Percentiles rank a stretch among this genome's conserved stretches.
Conservation (phyloP, 2,113 vertebrate genomes). For the Microtus richardsoni region DNA sequence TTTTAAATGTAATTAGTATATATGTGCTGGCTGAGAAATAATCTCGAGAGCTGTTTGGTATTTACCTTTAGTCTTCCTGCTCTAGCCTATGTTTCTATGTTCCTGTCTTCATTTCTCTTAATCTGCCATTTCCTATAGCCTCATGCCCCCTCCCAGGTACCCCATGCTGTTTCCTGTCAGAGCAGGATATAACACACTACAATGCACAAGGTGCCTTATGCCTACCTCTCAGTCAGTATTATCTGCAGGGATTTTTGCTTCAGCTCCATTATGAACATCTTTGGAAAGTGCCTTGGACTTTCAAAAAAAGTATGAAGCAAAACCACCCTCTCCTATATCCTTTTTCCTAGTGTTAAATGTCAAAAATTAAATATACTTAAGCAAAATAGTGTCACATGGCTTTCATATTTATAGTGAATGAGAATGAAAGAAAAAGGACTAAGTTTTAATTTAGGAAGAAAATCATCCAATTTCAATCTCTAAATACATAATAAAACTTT, state of each 20-base stretch:
- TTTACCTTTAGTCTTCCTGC: no score
- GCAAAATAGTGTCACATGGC: not conserved
- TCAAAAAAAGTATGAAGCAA: not conserved
- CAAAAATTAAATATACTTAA: constrained; percentile 33
- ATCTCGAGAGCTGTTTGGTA: no score
- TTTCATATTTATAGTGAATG: not conserved
- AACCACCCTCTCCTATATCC: no score
- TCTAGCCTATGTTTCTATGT: no score
- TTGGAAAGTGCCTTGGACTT: not conserved
- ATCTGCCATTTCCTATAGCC: no score
- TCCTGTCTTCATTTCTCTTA: no score
- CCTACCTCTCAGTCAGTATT: not conserved
- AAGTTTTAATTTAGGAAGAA: not conserved
- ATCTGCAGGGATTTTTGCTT: not conserved
- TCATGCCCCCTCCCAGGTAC: no score
- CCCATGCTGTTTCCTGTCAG: no score
- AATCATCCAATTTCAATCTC: not conserved
- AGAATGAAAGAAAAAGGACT: not conserved
- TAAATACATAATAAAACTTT: not conserved
- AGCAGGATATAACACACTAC: not conserved
- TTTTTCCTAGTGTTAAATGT: no score
- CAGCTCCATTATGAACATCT: not conserved
- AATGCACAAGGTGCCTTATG: not conserved
- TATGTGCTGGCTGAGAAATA: no score
- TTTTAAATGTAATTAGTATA: no score